Conservation (phyloP, 2,113 vertebrate species). For the Trinectes maculatus region DNA sequence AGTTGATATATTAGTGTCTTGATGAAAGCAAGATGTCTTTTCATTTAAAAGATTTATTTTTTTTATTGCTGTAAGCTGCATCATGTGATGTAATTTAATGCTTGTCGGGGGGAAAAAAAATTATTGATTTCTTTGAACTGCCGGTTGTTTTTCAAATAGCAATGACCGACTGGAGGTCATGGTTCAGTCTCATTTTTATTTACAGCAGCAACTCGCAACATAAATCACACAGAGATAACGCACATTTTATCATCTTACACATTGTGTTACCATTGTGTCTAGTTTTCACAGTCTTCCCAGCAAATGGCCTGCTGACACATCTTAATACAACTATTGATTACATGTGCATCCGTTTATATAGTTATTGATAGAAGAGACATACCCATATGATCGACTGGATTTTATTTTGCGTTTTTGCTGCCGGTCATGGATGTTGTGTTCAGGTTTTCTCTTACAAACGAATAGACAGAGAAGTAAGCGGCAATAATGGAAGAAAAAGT, state of each 20-base stretch:
- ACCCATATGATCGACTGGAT: background rate
- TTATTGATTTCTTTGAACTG: conserved; percentile 5
- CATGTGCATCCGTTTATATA: conserved; percentile 11
- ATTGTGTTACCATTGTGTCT: background rate
- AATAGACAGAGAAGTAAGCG: conserved; percentile 19
- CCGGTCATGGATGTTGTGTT: conserved; percentile 16
- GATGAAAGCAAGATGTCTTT: background rate
- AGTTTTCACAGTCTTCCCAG: background rate
- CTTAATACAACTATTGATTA: conserved; percentile 31
- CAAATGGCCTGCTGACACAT: conserved; percentile 2
- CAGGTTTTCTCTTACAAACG: conserved; percentile 32
- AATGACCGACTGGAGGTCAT: conserved; percentile 1
- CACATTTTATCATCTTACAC: conserved; percentile 9
- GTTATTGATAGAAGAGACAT: conserved; percentile 6
- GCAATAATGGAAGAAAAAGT: conserved; percentile 41
- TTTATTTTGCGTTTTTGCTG: conserved; percentile 11
- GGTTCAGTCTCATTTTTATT: conserved; percentile 15
- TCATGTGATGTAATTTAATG: conserved; percentile 3
- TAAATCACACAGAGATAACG: background rate
- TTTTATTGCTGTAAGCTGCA: background rate
- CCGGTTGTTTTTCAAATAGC: conserved; percentile 19
- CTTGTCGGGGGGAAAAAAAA: background rate
- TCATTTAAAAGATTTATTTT: background rate
- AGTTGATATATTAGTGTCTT: background rate
- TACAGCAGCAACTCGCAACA: background rate